Evolutionary conservation across 64 coral and sea anemone genomes (phyloP), one percentile per base, ranked within the genome.

Genomic region (Stichodactyla mertensii): DNA sequence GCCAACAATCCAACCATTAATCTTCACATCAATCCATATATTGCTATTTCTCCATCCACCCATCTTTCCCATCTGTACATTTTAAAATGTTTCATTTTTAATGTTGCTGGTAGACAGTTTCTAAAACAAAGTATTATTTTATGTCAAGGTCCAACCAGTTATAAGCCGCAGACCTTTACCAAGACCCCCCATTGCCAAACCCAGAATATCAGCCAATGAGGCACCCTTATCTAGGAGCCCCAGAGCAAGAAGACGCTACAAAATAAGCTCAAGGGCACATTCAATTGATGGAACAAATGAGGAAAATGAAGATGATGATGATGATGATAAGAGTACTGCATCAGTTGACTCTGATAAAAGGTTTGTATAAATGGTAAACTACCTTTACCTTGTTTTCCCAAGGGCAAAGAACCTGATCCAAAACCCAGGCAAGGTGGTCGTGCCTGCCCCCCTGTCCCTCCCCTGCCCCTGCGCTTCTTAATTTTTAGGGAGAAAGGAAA

Each of bases 311-410:
- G 93, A 93, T 20, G 92, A 93, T 16, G 87, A 93, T 6, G 86
- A 92, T 16, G 79, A 85, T 56, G 69, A 89, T 82, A 80, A 89
- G 70, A 91, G 71, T 61, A 80, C 84, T 55, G 84, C 61, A 15
- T 92, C 91, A 10, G 67, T 92, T 79, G 91, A 97, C 78, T 97
- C 94, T 55, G 88, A 97, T 55, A 64, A 61, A 85, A 97, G 94
- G 94, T 26, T 74, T 31, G n/a, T 71, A 31, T 1, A 10, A 27
- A 27, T 74, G 6, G 24, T 22, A 4, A 62, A 61, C 10, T 61
- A 0, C 13, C 18, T 61, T 8, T 4, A 45, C 1, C 59, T 61
- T 61, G 11, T 16, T 61, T 61, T 16, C 18, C 15, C 1, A 6
- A 58, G 56, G 56, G 8, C 56, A 58, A 58, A 58, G 8, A 58